These are phyloP conservation scores for Pristiophorus japonicus DNA, from an alignment of 2,113 vertebrate genomes.

Conservation along the genomic window DNA sequence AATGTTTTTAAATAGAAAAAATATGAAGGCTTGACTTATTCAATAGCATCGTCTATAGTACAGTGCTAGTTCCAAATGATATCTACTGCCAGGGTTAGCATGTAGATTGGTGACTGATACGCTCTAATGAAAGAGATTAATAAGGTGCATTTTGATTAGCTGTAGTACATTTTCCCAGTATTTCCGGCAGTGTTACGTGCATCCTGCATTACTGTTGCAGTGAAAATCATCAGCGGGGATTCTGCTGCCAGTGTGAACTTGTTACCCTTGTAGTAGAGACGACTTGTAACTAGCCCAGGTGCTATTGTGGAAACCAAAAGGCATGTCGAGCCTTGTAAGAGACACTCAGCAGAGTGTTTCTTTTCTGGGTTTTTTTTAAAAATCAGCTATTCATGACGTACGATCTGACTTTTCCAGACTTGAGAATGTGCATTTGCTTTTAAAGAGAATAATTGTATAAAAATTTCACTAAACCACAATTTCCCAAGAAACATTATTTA, in stretches of 20 bases:
- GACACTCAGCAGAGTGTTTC: neutral
- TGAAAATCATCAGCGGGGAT: neutral
- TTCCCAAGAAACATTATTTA: conserved; percentile 35
- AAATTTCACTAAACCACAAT: neutral
- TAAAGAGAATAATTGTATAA: conserved; percentile 27
- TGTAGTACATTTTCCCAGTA: neutral
- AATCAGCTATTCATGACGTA: neutral
- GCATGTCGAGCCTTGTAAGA: conserved; percentile 25
- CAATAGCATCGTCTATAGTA: neutral
- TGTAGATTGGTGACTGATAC: neutral
- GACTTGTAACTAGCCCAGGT: conserved; percentile 27
- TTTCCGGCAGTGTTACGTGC: neutral
- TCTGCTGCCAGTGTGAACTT: conserved; percentile 27
- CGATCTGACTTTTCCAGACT: conserved; percentile 36
- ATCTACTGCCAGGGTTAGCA: conserved; percentile 22
- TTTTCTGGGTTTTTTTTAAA: neutral
- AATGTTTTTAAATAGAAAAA: conserved; percentile 21
- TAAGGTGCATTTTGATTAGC: neutral
- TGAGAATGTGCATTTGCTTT: conserved; percentile 38
- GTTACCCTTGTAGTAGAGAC: conserved; percentile 26
- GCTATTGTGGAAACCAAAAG: neutral
- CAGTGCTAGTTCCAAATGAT: conserved; percentile 11
- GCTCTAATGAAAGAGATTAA: neutral
- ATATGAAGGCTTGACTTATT: conserved; percentile 18
- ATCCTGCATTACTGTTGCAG: neutral